Evolutionary conservation across 2,888 invertebrate genomes (phyloP).

Genomic region (Ferdinandea cuprea): DNA sequence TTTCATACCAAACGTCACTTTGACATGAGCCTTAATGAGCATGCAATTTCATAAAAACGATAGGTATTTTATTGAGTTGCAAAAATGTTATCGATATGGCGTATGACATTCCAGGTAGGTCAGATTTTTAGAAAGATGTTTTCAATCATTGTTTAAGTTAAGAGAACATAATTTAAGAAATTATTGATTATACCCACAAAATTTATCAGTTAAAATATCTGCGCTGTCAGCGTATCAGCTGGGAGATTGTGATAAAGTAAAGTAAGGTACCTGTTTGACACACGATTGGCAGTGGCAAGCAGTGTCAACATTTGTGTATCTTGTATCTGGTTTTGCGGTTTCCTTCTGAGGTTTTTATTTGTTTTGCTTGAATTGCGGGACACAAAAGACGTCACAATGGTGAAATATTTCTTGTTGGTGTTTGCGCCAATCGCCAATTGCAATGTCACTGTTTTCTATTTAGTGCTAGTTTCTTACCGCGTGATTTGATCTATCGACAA

Average conservation of each 20-base stretch:
- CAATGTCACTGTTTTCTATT: constrained; percentile 73
- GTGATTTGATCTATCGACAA: constrained; percentile 76
- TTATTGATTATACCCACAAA: too few species aligned
- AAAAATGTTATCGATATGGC: too few species aligned
- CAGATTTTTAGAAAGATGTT: too few species aligned
- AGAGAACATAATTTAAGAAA: too few species aligned
- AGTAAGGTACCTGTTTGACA: constrained; percentile 62
- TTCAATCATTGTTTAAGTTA: too few species aligned
- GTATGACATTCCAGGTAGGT: too few species aligned
- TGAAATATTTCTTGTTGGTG: constrained; percentile 44
- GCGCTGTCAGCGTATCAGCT: not conserved
- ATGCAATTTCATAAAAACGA: too few species aligned
- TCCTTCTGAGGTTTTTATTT: constrained; percentile 53
- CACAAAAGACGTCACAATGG: constrained; percentile 36
- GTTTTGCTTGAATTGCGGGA: constrained; percentile 47
- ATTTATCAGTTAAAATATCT: not conserved
- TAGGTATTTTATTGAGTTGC: too few species aligned
- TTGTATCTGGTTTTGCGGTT: constrained; percentile 55
- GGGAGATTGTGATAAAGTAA: constrained; percentile 3
- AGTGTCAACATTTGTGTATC: constrained; percentile 66
- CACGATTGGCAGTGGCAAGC: constrained; percentile 67
- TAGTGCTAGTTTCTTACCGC: constrained; percentile 77
- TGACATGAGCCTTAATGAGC: constrained; percentile 14
- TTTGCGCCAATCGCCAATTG: constrained; percentile 15
- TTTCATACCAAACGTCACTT: too few species aligned